These are phyloP conservation scores for Venusia cambrica DNA, from an alignment of 2,888 invertebrate species.

Conservation along the genomic window DNA sequence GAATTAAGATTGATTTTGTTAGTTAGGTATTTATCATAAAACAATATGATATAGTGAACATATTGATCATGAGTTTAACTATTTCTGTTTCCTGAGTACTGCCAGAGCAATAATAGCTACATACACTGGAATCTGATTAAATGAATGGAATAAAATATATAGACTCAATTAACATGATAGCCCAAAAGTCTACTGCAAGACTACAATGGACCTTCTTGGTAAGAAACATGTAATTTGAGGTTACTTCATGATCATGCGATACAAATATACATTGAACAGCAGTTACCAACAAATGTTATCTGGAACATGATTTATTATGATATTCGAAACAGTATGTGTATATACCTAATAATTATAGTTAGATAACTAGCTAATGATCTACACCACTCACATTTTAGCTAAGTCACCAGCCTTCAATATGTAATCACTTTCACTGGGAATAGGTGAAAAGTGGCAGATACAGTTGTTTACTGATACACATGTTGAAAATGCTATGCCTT, in stretches of 20 bases:
- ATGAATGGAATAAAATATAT: no score
- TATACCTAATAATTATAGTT: no score
- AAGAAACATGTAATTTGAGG: conserved; percentile 16
- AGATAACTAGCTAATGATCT: conserved; percentile 1
- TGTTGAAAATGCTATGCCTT: conserved; percentile 99
- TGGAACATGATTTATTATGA: no score
- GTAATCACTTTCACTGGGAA: conserved; percentile 94
- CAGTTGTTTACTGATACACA: conserved; percentile 99
- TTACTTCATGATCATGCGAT: conserved; percentile 3
- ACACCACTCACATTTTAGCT: conserved; percentile 93
- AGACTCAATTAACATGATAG: no score
- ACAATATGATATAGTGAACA: conserved; percentile 41
- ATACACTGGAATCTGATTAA: conserved; percentile 52
- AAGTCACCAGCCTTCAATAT: conserved; percentile 94
- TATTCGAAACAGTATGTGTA: no score
- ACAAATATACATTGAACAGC: no score
- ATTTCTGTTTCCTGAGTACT: conserved; percentile 55
- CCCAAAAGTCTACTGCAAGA: no score
- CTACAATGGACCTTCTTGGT: no score
- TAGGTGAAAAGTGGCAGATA: conserved; percentile 99
- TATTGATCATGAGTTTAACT: conserved; percentile 47
- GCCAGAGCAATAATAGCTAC: conserved; percentile 41
- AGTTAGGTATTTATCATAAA: conserved; percentile 50
- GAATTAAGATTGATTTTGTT: background rate
- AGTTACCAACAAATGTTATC: no score